These are phyloP conservation scores for Marcusenius ussheri DNA, from an alignment of 2,113 vertebrate genomes.

Conservation along the genomic window DNA sequence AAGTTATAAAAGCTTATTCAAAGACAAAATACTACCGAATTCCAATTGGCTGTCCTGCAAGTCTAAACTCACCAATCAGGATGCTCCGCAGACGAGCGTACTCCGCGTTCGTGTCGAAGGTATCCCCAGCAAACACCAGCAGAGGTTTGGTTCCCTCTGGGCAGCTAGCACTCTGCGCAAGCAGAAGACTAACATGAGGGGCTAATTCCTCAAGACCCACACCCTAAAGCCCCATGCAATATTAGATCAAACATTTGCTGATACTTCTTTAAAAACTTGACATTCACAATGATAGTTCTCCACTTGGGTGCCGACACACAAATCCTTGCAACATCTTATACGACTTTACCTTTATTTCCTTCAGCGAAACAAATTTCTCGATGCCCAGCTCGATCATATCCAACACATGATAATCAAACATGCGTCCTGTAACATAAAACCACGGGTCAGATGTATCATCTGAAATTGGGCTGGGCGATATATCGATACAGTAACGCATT, in stretches of 20 bases:
- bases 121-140: conserved; percentile 87
- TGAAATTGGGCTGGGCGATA: background rate
- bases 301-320: background rate
- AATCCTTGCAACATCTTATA: background rate
- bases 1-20: background rate
- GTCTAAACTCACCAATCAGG: conserved; percentile 66
- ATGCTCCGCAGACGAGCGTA: conserved; percentile 78
- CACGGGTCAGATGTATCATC: background rate
- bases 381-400: conserved; percentile 94
- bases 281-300: background rate
- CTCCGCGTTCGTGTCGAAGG: conserved; percentile 75
- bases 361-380: conserved; percentile 79
- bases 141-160: conserved; percentile 90
- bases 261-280: background rate
- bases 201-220: background rate
- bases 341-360: conserved; percentile 78
- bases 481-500: background rate
- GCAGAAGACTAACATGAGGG: conserved; percentile 13
- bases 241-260: background rate
- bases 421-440: conserved; percentile 66
- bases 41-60: background rate
- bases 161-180: conserved; percentile 71
- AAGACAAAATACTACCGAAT: background rate
- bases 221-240: background rate
- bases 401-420: conserved; percentile 91